A percentile compares a stretch with the other conserved stretches of the same genome.
Evolutionary conservation across 2,888 invertebrate species (phyloP).

Genomic region (Baccha elongata): DNA sequence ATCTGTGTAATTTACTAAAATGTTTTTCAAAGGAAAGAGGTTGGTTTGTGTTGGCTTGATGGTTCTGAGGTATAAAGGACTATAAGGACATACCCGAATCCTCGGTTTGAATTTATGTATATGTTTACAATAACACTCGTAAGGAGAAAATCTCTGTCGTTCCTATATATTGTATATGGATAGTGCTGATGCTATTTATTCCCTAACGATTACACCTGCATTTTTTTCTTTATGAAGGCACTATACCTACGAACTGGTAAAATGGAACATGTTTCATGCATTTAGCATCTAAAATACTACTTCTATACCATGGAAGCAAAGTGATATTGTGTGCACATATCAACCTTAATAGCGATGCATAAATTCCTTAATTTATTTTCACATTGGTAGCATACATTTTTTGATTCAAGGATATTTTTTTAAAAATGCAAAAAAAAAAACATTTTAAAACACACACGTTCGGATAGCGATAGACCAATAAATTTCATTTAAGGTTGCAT

Average conservation of each 20-base stretch:
- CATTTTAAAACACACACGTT: slow-evolving; percentile 26
- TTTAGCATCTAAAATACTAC: slow-evolving; percentile 61
- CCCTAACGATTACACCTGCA: slow-evolving; percentile 59
- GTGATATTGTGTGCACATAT: slow-evolving; percentile 64
- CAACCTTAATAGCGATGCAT: slow-evolving; percentile 68
- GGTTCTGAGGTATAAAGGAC: too few relatives aligned
- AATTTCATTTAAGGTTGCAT: slow-evolving; percentile 68
- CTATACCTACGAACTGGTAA: neutral
- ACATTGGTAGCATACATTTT: slow-evolving; percentile 53
- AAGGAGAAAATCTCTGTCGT: slow-evolving; percentile 5
- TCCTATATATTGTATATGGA: neutral
- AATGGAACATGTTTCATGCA: slow-evolving; percentile 59
- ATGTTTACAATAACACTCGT: slow-evolving; percentile 54
- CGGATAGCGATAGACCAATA: slow-evolving; percentile 57
- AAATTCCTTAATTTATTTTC: slow-evolving; percentile 71
- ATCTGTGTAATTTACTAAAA: slow-evolving; percentile 70
- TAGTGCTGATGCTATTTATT: slow-evolving; percentile 40
- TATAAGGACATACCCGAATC: slow-evolving; percentile 17
- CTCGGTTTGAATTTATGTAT: slow-evolving; percentile 61
- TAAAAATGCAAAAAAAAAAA: neutral
- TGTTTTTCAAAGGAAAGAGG: slow-evolving; percentile 51
- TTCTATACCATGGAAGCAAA: slow-evolving; percentile 12
- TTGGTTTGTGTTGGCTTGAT: slow-evolving; percentile 4
- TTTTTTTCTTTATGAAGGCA: slow-evolving; percentile 46
- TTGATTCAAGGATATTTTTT: slow-evolving; percentile 53